A percentile compares a stretch with the other conserved stretches of the same genome.
Conservation (phyloP, 2,888 invertebrate species). For the Cheilosia urbana region DNA sequence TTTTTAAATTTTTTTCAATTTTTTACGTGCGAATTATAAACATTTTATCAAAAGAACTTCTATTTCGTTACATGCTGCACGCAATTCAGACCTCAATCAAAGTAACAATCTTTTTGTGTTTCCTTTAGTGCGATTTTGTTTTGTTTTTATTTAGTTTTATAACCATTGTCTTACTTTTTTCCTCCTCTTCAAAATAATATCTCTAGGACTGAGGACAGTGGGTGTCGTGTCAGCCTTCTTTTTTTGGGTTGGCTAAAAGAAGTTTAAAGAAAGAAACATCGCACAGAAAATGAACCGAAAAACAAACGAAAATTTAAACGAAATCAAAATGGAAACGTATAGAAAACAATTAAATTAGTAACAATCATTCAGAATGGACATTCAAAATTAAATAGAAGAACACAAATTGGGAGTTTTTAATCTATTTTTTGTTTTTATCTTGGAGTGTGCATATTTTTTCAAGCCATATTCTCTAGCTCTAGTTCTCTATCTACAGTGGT, state of each 20-base stretch:
- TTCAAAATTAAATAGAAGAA: slow-evolving; percentile 29
- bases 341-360: slow-evolving; percentile 65
- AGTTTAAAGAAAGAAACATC: slow-evolving; percentile 68
- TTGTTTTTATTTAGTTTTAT: slow-evolving; percentile 14
- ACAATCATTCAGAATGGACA: slow-evolving; percentile 62
- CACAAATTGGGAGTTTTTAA: slow-evolving; percentile 5
- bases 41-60: slow-evolving; percentile 35
- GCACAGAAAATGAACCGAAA: slow-evolving; percentile 44
- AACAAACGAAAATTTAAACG: slow-evolving; percentile 14
- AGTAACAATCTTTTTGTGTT: slow-evolving; percentile 9
- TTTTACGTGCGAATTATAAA: slow-evolving; percentile 56
- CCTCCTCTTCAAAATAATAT: slow-evolving; percentile 79
- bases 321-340: slow-evolving; percentile 18
- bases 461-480: slow-evolving; percentile 66
- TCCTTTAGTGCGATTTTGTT: slow-evolving; percentile 2
- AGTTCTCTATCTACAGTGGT: slow-evolving; percentile 25
- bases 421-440: slow-evolving; percentile 26
- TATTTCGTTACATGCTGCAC: slow-evolving; percentile 56
- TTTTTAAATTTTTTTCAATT: background rate
- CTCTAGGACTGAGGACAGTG: slow-evolving; percentile 77
- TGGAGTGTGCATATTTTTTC: slow-evolving; percentile 53
- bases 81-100: slow-evolving; percentile 57
- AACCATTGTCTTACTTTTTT: slow-evolving; percentile 77
- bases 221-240: slow-evolving; percentile 77
- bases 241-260: slow-evolving; percentile 75